Percentiles rank a stretch among this genome's conserved stretches.
These are phyloP conservation scores for Exocentrus adspersus DNA, from an alignment of 2,888 invertebrate genomes.

Conservation along the genomic window DNA sequence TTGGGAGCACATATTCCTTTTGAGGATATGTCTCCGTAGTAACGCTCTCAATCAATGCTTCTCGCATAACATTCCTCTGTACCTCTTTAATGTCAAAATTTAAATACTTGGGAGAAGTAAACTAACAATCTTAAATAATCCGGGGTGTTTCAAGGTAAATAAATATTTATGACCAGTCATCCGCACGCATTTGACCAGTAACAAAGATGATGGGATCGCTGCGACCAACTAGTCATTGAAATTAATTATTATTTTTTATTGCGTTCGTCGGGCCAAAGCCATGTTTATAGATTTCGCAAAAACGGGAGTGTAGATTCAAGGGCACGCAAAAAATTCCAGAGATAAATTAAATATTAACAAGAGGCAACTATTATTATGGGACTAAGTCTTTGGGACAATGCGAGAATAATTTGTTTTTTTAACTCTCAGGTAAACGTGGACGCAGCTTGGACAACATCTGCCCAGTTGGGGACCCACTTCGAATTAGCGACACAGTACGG, in stretches of 20 bases:
- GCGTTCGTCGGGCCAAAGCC: no score
- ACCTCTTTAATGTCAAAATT: not conserved
- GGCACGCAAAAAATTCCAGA: no score
- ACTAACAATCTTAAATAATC: not conserved
- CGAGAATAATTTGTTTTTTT: slow-evolving; percentile 38
- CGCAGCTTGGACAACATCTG: slow-evolving; percentile 82
- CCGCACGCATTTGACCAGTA: no score
- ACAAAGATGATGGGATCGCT: not conserved
- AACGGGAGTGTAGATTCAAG: no score
- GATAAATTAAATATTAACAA: no score
- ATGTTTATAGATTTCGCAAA: no score
- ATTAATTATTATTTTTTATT: no score
- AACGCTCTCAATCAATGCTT: not conserved
- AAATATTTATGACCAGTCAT: not conserved
- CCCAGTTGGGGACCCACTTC: slow-evolving; percentile 78
- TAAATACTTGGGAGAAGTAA: not conserved
- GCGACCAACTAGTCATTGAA: no score
- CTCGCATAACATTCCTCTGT: not conserved
- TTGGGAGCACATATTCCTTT: not conserved
- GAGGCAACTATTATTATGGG: no score
- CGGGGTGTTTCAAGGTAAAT: not conserved
- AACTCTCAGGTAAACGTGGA: slow-evolving; percentile 78
- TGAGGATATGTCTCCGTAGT: not conserved
- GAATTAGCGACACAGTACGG: slow-evolving; percentile 76
- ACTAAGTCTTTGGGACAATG: no score